Evolutionary conservation across 2,113 vertebrate species (phyloP).

Genomic region (Eonycteris spelaea): DNA sequence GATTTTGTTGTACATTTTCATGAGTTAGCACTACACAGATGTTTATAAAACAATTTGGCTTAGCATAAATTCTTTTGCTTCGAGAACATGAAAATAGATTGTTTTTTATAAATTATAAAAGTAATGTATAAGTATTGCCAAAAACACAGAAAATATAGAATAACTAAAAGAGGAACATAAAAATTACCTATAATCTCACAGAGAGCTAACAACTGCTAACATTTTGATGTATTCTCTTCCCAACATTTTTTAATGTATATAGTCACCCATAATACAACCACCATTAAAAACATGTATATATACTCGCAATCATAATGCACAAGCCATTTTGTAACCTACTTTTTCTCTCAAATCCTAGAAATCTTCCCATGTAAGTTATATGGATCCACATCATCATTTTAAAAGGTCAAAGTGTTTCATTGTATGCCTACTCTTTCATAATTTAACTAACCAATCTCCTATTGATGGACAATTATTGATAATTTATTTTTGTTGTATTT

Average conservation of each 20-base stretch:
- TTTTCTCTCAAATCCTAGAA: slow-evolving; percentile 10
- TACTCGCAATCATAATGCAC: neutral
- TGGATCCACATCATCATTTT: neutral
- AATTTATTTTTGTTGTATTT: slow-evolving; percentile 29
- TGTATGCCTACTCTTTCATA: neutral
- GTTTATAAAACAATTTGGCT: slow-evolving; percentile 16
- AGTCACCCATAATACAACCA: neutral
- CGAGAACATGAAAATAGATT: slow-evolving; percentile 25
- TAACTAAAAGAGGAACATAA: neutral
- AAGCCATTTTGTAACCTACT: neutral
- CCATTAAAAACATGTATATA: neutral
- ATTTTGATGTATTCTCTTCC: neutral
- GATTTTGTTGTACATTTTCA: neutral
- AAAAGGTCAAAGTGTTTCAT: neutral
- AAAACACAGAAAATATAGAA: neutral
- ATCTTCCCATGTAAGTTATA: neutral
- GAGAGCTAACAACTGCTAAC: neutral
- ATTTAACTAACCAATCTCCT: neutral
- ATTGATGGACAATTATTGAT: neutral
- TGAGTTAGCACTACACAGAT: neutral
- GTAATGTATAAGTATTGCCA: neutral
- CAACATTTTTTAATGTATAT: neutral
- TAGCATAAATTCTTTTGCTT: neutral
- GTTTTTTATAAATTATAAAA: slow-evolving; percentile 38
- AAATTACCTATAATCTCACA: neutral